These are phyloP conservation scores for Dendrocopos noguchii DNA, from an alignment of 2,113 vertebrate genomes.

Conservation along the genomic window DNA sequence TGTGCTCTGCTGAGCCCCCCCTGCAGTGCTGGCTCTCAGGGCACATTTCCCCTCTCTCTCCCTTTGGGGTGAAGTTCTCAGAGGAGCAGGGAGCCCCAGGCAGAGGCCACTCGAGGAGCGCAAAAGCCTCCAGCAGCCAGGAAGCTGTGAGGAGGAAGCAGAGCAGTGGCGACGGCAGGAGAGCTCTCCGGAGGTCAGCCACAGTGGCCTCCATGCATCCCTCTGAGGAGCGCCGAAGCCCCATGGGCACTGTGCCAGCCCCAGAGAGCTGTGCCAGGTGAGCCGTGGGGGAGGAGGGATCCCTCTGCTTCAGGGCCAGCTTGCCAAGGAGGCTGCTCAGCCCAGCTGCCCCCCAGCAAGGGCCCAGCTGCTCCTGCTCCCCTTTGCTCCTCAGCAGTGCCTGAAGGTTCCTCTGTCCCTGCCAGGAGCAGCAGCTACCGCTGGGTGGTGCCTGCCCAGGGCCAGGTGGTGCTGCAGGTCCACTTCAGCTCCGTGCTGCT, in stretches of 20 bases:
- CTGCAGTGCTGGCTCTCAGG: background rate
- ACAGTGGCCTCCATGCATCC: background rate
- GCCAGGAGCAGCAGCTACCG: slow-evolving; percentile 80
- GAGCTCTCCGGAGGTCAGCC: background rate
- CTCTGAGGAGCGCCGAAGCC: slow-evolving; percentile 49
- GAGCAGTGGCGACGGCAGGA: background rate
- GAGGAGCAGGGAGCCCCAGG: slow-evolving; percentile 48
- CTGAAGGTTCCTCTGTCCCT: background rate
- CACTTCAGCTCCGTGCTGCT: slow-evolving; percentile 77
- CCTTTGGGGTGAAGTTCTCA: background rate
- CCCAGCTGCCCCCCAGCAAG: background rate
- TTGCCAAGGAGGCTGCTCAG: background rate
- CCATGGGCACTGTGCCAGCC: background rate
- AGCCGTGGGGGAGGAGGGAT: background rate
- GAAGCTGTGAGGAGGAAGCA: slow-evolving; percentile 66
- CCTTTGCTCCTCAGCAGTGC: background rate
- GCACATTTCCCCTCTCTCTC: background rate
- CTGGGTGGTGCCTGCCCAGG: slow-evolving; percentile 83
- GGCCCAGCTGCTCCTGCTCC: background rate
- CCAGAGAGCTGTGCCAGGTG: slow-evolving; percentile 73
- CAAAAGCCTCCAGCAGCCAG: background rate
- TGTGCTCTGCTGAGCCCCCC: too few relatives aligned
- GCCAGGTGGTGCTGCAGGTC: slow-evolving; percentile 78
- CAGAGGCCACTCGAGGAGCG: slow-evolving; percentile 58
- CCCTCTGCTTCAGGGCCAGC: background rate